Evolutionary conservation across 2,888 invertebrate species (phyloP).

Genomic region (Prosapia bicincta): DNA sequence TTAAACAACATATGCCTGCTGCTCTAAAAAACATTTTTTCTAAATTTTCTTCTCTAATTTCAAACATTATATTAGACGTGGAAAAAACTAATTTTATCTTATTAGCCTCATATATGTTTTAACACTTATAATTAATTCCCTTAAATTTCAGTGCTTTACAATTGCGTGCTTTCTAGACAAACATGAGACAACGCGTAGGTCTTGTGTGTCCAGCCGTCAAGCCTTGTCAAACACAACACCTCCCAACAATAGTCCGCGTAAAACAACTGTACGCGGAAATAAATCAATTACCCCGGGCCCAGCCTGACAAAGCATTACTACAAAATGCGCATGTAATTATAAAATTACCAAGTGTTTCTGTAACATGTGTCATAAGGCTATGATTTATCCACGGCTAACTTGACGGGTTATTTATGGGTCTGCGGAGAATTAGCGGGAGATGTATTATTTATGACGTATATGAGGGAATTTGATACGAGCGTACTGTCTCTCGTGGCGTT

Average conservation of each 20-base stretch:
- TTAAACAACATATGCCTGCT: no score
- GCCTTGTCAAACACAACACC: background rate
- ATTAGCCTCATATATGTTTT: no score
- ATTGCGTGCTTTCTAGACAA: no score
- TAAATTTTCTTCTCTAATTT: no score
- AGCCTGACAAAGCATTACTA: background rate
- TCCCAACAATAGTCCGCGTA: background rate
- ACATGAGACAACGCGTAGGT: no score
- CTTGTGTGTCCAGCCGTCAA: background rate
- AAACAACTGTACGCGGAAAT: background rate
- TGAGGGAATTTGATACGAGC: background rate
- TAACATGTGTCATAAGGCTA: background rate
- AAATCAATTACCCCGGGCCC: background rate
- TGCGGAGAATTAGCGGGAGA: background rate
- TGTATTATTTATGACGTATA: background rate
- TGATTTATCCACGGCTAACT: background rate
- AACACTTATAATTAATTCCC: no score
- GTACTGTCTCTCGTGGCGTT: background rate
- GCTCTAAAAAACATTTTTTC: no score
- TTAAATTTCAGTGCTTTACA: background rate
- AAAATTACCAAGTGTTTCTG: conserved; percentile 2
- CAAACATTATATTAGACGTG: no score
- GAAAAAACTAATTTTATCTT: no score
- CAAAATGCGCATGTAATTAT: background rate
- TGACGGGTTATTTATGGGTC: background rate